These are phyloP conservation scores for Melopsittacus undulatus DNA, from an alignment of 2,797 vertebrate genomes.

Conservation along the genomic window DNA sequence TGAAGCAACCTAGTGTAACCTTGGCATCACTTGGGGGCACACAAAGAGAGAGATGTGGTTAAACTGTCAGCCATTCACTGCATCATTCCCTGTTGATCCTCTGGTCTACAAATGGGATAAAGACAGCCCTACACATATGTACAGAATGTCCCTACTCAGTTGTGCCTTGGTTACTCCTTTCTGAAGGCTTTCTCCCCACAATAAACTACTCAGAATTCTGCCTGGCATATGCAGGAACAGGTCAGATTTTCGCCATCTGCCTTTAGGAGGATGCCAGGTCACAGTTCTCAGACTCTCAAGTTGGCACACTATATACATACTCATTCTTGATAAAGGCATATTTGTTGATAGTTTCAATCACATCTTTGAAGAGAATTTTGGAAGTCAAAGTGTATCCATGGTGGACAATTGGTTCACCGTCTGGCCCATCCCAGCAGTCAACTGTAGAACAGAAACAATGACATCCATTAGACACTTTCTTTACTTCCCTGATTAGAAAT, in stretches of 20 bases:
- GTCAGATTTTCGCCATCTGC: not conserved
- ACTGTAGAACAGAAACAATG: conserved; percentile 75
- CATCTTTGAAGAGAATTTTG: conserved; percentile 98
- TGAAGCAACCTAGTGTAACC: not conserved
- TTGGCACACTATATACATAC: conserved; percentile 76
- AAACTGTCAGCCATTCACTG: not conserved
- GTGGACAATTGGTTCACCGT: conserved; percentile 95
- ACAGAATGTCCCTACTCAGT: not conserved
- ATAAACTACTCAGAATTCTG: not conserved
- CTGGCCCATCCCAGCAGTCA: conserved; percentile 98
- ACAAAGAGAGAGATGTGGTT: not conserved
- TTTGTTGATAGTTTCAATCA: conserved; percentile 98
- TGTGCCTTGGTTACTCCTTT: not conserved
- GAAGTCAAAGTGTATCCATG: conserved; percentile 97
- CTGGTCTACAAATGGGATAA: not conserved
- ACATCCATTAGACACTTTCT: not conserved
- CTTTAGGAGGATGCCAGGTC: not conserved
- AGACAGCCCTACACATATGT: not conserved
- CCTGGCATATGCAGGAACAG: not conserved
- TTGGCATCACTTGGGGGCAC: not conserved
- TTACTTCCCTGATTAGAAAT: not conserved
- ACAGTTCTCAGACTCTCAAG: not conserved
- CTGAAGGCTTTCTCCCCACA: not conserved
- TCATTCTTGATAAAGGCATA: conserved; percentile 92
- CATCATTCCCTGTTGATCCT: not conserved